phyloP scores from a whole-genome alignment of 2,797 vertebrate genomes.

The Tiaroga cobitis region DNA sequence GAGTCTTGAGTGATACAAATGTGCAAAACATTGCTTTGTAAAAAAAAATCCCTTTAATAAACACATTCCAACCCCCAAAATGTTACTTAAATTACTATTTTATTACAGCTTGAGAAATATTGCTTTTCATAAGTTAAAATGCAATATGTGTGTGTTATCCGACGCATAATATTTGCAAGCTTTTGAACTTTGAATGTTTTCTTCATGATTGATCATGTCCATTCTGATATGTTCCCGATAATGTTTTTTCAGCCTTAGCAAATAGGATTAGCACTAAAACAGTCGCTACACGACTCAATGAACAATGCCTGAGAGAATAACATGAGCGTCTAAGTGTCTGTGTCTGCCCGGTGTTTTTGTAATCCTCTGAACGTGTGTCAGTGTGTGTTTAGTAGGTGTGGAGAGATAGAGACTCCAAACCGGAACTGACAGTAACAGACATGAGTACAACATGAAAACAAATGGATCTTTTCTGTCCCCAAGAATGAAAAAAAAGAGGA shows the following conservation, averaged over 20 bases:
- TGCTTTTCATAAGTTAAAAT: neutral
- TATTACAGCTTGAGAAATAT: neutral
- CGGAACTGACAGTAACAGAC: conserved; percentile 14
- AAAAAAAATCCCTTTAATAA: conserved; percentile 51
- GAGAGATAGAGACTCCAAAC: conserved; percentile 16
- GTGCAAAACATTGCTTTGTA: conserved; percentile 48
- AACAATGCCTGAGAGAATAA: neutral
- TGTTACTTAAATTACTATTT: neutral
- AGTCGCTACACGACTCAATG: neutral
- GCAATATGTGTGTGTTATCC: neutral
- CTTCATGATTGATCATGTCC: neutral
- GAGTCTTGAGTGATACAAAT: conserved; percentile 38
- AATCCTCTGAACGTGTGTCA: conserved; percentile 18
- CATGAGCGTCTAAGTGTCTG: neutral
- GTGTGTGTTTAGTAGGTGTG: conserved; percentile 60
- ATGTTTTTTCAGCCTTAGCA: neutral
- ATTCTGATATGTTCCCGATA: neutral
- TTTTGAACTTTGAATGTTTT: conserved; percentile 11
- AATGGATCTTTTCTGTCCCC: neutral
- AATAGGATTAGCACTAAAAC: conserved; percentile 1
- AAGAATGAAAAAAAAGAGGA: neutral
- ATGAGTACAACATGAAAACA: neutral
- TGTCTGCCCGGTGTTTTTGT: conserved; percentile 50
- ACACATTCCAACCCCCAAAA: conserved; percentile 56
- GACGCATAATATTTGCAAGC: neutral